Conservation (phyloP, 2,113 vertebrate genomes). For the Macheiramphus alcinus region DNA sequence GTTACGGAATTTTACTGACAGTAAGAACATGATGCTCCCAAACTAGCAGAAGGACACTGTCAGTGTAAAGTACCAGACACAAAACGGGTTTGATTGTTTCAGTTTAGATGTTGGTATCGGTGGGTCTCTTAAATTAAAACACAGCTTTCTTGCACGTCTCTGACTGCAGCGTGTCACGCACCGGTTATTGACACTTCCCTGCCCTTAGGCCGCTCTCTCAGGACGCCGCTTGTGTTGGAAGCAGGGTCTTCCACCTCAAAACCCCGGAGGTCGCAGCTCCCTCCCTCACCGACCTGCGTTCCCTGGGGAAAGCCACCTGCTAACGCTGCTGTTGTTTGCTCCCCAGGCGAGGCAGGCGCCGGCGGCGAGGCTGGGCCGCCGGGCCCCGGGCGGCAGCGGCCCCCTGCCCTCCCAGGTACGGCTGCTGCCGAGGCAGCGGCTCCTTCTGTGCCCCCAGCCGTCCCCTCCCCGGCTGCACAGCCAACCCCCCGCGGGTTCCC, state of each 20-base stretch:
- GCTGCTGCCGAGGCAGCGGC: conserved; percentile 47
- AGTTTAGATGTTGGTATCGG: neutral
- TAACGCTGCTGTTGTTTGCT: conserved; percentile 72
- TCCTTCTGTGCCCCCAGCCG: neutral
- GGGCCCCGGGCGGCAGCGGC: conserved; percentile 77
- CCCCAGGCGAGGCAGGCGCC: conserved; percentile 77
- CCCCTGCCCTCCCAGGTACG: conserved; percentile 84
- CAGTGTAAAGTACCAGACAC: neutral
- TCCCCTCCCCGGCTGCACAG: neutral
- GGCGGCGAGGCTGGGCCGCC: conserved; percentile 77
- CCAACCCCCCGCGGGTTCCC: neutral
- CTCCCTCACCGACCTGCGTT: neutral
- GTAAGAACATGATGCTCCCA: neutral
- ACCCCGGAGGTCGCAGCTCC: neutral
- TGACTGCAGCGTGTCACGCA: fast-evolving
- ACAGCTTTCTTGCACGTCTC: neutral
- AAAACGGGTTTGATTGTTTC: neutral
- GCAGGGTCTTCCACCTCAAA: neutral
- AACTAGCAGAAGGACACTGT: neutral
- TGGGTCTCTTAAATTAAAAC: neutral
- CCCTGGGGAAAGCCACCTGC: neutral
- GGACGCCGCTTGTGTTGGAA: neutral
- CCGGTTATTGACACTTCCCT: neutral
- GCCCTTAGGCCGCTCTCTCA: neutral
- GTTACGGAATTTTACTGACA: neutral